phyloP scores from a whole-genome alignment of 2,797 vertebrate species.

The Caiman crocodilus region DNA sequence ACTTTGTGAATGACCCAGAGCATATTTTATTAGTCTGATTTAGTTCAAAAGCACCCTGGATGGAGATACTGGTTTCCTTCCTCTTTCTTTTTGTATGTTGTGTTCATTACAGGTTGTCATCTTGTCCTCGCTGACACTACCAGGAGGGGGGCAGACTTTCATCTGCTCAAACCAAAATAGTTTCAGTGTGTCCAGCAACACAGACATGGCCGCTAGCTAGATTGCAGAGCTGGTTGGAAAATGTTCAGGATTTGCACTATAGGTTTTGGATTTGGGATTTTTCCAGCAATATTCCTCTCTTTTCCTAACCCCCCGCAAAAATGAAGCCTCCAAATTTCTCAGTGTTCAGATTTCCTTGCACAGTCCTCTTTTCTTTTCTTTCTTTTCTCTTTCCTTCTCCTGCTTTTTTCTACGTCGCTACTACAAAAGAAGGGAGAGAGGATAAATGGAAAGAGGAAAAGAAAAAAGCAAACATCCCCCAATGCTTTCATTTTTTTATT shows the following conservation, averaged over 20 bases:
- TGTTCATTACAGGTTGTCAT: neutral
- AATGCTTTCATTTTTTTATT: neutral
- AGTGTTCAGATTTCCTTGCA: neutral
- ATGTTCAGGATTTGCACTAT: neutral
- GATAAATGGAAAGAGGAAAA: neutral
- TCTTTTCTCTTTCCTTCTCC: neutral
- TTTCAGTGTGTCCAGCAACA: neutral
- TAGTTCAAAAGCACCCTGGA: neutral
- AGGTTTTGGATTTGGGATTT: neutral
- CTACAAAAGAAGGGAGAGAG: neutral
- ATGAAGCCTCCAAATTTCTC: neutral
- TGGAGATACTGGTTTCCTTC: neutral
- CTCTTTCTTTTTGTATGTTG: neutral
- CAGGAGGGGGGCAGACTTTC: neutral
- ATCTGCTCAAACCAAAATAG: neutral
- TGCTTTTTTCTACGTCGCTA: neutral
- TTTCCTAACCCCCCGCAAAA: neutral
- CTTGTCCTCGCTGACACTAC: neutral
- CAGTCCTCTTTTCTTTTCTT: neutral
- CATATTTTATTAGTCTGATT: neutral
- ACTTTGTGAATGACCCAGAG: neutral
- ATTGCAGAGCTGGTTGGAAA: neutral
- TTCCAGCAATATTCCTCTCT: neutral
- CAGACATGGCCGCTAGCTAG: neutral
- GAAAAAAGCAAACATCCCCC: neutral